Evolutionary conservation across 2,888 invertebrate species (phyloP), one percentile per base, ranked within the genome.

Genomic region (Pilophorus perplexus): DNA sequence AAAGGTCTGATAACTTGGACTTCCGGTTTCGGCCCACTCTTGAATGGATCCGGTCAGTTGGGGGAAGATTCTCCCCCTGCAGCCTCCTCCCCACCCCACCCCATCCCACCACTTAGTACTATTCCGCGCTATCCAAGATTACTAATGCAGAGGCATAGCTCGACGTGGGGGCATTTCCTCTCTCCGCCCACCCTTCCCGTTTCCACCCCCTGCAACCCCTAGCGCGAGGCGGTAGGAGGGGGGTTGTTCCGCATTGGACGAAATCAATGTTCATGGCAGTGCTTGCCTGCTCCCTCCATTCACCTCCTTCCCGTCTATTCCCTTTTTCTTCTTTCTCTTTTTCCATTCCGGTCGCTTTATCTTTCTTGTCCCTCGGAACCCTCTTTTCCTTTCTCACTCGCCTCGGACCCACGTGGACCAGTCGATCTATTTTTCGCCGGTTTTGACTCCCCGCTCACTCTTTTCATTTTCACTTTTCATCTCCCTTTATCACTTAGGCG

Each of bases 251-350:
- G 62, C 62, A 62, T 62, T 62, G 62, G 62, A 62, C 62, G 62
- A 62, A 62, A 62, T 62, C 62, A 62, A 62, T 62, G 62, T 62
- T 62, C 62, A 62, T 62, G 62, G 46, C 62, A 62, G 62, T 62
- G 62, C 62, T 62, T 62, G 62, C 44, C 62, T 62, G 12, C 23
- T n/a, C 22, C n/a, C n/a, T n/a, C 14, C 52, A 52, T 27, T 48
- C 48, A 18, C 48, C 10, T 16, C 48, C 12, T 40, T 46, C 33
- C 62, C 14, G 23, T 46, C 62, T 23, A 23, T 18, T 46, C 48
- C 62, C 46, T 42, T 59, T 25, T 27, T 22, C 48, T 28, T 62
- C 40, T 40, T 42, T 40, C 23, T 59, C 23, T 14, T 59, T 42
- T 42, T 59, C 27, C 25, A 2, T 18, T 23, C 27, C 14, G 2